phyloP scores from a whole-genome alignment of 2,888 invertebrate species.

The Darwinula stevensoni region DNA sequence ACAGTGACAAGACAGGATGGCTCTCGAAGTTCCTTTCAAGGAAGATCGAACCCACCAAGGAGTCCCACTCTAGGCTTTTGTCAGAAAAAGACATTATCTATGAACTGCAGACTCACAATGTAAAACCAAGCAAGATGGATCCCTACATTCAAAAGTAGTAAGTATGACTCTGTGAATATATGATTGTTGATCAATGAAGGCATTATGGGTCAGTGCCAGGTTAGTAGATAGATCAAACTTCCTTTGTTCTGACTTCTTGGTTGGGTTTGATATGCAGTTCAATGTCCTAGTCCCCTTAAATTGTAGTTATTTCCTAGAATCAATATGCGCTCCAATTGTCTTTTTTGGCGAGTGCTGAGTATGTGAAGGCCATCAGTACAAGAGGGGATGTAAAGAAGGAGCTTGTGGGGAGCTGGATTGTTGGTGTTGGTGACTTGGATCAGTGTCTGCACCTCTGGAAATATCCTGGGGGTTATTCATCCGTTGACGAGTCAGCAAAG shows the following conservation, averaged over 20 bases:
- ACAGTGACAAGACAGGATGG: too few species aligned
- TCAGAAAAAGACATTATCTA: conserved; percentile 88
- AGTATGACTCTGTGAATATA: conserved; percentile 17
- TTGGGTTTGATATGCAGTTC: background rate
- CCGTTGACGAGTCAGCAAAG: conserved; percentile 44
- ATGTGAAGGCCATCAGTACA: conserved; percentile 11
- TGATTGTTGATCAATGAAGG: too few species aligned
- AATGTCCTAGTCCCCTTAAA: too few species aligned
- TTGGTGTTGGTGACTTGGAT: conserved; percentile 86
- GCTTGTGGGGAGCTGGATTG: conserved; percentile 82
- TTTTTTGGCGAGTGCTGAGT: conserved; percentile 13
- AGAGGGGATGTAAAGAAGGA: conserved; percentile 36
- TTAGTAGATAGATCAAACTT: too few species aligned
- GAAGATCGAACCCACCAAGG: conserved; percentile 34
- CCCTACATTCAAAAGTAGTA: conserved; percentile 73
- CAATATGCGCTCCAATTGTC: too few species aligned
- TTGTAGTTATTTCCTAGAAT: background rate
- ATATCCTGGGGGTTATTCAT: conserved; percentile 69
- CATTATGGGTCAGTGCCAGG: too few species aligned
- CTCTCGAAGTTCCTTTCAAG: background rate
- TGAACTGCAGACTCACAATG: conserved; percentile 79
- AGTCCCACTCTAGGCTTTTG: conserved; percentile 83
- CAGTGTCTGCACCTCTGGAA: conserved; percentile 89
- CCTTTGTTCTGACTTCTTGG: too few species aligned
- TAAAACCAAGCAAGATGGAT: conserved; percentile 57